Conservation (phyloP, 2,888 invertebrate species). For the Tupiocoris notatus region DNA sequence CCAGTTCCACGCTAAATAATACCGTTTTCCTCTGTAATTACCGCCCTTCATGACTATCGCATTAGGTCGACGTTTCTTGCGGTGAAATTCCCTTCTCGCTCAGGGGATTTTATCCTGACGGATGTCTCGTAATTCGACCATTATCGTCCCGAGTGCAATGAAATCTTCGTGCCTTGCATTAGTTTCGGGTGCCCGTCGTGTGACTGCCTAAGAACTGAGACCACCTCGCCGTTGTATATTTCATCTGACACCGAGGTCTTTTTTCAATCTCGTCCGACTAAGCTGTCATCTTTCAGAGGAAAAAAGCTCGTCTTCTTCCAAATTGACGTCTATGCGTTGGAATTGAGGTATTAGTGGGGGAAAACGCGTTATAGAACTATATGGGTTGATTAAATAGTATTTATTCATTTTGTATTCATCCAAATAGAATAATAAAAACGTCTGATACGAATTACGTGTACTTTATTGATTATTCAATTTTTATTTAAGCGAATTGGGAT, state of each 20-base stretch:
- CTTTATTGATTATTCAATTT: no score
- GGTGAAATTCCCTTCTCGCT: neutral
- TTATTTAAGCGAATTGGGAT: no score
- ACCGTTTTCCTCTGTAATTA: no score
- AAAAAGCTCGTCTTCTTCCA: no score
- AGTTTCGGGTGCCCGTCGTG: neutral
- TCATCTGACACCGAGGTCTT: neutral
- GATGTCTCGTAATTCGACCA: neutral
- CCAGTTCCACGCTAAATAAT: no score
- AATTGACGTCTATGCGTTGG: no score
- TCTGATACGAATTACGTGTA: no score
- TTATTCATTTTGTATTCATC: no score
- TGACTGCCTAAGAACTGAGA: neutral
- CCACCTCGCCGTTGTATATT: neutral
- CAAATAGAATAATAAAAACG: no score
- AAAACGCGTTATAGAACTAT: no score
- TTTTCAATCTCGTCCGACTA: neutral
- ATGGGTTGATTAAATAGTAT: no score
- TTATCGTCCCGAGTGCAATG: neutral
- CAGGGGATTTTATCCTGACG: neutral
- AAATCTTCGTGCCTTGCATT: neutral
- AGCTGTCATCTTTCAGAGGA: neutral
- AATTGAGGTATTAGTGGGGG: no score
- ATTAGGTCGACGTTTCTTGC: neutral
- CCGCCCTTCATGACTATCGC: neutral